A percentile compares a stretch with the other conserved stretches of the same genome.
Conservation (phyloP, 2,888 invertebrate species). For the Malthinus seriepunctatus region DNA sequence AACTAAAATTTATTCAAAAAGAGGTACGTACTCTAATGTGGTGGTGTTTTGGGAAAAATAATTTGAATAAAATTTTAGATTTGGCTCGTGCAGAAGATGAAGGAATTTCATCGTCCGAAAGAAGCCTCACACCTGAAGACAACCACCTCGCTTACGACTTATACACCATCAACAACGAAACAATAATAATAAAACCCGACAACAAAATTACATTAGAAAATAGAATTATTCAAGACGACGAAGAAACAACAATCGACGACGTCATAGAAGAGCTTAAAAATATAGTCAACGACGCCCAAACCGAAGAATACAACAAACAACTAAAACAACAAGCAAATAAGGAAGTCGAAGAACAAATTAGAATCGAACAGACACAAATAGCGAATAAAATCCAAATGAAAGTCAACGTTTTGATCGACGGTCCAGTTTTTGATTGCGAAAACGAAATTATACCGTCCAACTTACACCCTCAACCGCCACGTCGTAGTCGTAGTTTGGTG, state of each 20-base stretch:
- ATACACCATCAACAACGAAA: constrained; percentile 63
- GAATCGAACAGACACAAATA: constrained; percentile 43
- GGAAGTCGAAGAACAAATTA: constrained; percentile 35
- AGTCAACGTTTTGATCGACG: constrained; percentile 51
- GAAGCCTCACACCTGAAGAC: constrained; percentile 75
- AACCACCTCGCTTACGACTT: constrained; percentile 65
- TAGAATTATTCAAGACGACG: constrained; percentile 62
- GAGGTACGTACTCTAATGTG: constrained; percentile 9
- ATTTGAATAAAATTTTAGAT: constrained; percentile 52
- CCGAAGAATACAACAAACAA: constrained; percentile 62
- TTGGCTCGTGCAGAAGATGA: constrained; percentile 85
- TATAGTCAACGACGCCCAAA: constrained; percentile 83
- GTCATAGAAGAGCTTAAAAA: constrained; percentile 84
- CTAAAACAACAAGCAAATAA: constrained; percentile 43
- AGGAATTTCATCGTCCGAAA: constrained; percentile 85
- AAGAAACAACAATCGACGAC: constrained; percentile 84
- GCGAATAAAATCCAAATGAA: constrained; percentile 46
- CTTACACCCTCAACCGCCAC: constrained; percentile 79
- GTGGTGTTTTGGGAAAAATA: not conserved
- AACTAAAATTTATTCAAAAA: constrained; percentile 21
- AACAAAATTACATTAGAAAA: constrained; percentile 31
- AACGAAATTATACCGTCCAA: constrained; percentile 76
- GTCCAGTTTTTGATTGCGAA: constrained; percentile 60
- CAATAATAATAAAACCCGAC: constrained; percentile 55
- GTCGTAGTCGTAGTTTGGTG: constrained; percentile 72